Percentiles rank a stretch among this genome's conserved stretches.
Conservation (phyloP, 2,888 invertebrate genomes). For the Sarcophaga caerulescens region DNA sequence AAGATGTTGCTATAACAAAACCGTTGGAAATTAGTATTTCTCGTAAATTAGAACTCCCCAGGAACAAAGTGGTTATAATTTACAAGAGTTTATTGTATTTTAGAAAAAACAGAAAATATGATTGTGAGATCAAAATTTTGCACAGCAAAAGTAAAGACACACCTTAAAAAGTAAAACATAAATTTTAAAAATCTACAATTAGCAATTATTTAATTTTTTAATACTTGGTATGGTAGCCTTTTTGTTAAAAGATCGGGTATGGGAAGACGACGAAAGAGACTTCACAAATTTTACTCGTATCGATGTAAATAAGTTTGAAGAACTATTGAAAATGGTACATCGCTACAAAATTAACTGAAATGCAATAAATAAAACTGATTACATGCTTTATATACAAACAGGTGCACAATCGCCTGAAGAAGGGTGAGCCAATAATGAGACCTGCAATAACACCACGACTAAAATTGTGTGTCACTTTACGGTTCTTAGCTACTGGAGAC, state of each 20-base stretch:
- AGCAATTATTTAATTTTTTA: no score
- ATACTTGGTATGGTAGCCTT: neutral
- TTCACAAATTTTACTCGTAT: conserved; percentile 11
- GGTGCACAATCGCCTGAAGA: conserved; percentile 7
- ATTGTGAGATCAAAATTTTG: no score
- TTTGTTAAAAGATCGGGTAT: conserved; percentile 10
- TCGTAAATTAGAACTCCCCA: no score
- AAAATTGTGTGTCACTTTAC: conserved; percentile 11
- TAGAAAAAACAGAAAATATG: no score
- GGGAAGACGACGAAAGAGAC: conserved; percentile 8
- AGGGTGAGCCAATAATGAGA: neutral
- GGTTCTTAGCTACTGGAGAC: conserved; percentile 1
- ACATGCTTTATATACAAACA: neutral
- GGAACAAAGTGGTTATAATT: no score
- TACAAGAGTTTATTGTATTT: no score
- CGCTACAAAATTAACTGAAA: neutral
- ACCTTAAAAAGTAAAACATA: no score
- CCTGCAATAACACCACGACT: neutral
- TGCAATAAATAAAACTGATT: neutral
- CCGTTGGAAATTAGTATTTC: no score
- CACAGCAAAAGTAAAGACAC: no score
- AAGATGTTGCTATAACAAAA: no score
- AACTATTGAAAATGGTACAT: conserved; percentile 14
- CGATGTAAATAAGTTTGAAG: conserved; percentile 8
- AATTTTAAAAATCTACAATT: no score